phyloP scores from a whole-genome alignment of 1,140 invertebrate species.

The Phthorimaea operculella region DNA sequence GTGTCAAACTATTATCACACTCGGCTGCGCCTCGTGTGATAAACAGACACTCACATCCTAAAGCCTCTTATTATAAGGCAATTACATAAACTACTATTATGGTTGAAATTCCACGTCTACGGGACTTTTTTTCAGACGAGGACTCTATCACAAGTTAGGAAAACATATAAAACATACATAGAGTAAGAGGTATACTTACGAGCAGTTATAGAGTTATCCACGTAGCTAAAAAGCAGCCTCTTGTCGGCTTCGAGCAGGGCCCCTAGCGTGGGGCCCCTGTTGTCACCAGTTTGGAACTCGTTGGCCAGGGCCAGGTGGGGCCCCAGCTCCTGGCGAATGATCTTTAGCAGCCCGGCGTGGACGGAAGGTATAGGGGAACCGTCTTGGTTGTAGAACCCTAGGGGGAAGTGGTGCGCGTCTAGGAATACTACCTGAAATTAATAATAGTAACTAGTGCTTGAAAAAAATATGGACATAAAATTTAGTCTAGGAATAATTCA shows the following conservation, averaged over 20 bases:
- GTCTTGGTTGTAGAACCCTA: conserved; percentile 69
- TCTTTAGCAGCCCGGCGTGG: conserved; percentile 70
- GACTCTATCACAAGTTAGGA: too few species aligned
- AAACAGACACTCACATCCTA: too few species aligned
- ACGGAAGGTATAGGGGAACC: conserved; percentile 58
- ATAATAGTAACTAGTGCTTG: too few species aligned
- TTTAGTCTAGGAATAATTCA: too few species aligned
- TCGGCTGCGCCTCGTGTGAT: too few species aligned
- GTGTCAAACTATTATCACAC: too few species aligned
- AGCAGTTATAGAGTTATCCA: conserved; percentile 66
- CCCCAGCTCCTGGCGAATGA: conserved; percentile 73
- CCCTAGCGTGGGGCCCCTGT: conserved; percentile 70
- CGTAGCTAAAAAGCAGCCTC: conserved; percentile 75
- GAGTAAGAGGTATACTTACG: conserved; percentile 67
- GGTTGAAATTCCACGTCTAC: too few species aligned
- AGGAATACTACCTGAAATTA: conserved; percentile 71
- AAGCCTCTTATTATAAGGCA: too few species aligned
- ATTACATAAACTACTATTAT: too few species aligned
- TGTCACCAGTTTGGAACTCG: conserved; percentile 55
- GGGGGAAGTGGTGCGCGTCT: conserved; percentile 78
- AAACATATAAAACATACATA: too few species aligned
- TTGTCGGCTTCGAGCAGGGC: conserved; percentile 72
- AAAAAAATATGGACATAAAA: too few species aligned
- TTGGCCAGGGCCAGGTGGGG: conserved; percentile 61
- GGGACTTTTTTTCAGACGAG: too few species aligned